A percentile compares a stretch with the other conserved stretches of the same genome.
phyloP scores from a whole-genome alignment of 2,797 vertebrate species.

The Natrix natrix region DNA sequence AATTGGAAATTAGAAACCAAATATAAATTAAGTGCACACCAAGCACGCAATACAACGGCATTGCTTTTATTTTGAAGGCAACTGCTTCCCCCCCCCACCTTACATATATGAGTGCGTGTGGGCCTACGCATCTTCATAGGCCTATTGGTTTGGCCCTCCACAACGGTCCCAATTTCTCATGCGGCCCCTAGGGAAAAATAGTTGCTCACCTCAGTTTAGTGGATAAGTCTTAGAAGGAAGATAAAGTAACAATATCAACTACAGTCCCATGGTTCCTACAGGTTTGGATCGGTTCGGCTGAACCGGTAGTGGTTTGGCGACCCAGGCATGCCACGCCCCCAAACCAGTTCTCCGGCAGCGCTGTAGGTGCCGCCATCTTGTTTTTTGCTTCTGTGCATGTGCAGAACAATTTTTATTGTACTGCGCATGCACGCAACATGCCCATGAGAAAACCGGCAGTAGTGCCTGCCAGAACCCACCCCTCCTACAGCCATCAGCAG shows the following conservation, averaged over 20 bases:
- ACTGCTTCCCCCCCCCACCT: neutral
- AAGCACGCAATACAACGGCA: neutral
- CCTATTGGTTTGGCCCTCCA: neutral
- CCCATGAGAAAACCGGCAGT: too few relatives aligned
- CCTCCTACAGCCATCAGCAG: neutral
- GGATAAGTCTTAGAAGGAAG: neutral
- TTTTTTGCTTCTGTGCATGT: too few relatives aligned
- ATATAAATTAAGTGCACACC: neutral
- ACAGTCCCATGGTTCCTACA: too few relatives aligned
- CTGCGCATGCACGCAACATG: too few relatives aligned
- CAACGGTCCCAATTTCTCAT: neutral
- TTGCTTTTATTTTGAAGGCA: neutral
- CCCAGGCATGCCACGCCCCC: too few relatives aligned
- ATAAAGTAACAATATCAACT: neutral
- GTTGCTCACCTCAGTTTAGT: neutral
- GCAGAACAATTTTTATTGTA: too few relatives aligned
- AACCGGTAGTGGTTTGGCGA: too few relatives aligned
- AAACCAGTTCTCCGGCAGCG: too few relatives aligned
- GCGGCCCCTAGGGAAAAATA: neutral
- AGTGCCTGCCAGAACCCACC: too few relatives aligned
- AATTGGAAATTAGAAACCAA: neutral
- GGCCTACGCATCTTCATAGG: too few relatives aligned
- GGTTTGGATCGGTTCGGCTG: too few relatives aligned
- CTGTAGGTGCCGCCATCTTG: too few relatives aligned
- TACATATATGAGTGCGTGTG: neutral